Conservation (phyloP, 2,797 vertebrate genomes). For the Fistularia commersonii region DNA sequence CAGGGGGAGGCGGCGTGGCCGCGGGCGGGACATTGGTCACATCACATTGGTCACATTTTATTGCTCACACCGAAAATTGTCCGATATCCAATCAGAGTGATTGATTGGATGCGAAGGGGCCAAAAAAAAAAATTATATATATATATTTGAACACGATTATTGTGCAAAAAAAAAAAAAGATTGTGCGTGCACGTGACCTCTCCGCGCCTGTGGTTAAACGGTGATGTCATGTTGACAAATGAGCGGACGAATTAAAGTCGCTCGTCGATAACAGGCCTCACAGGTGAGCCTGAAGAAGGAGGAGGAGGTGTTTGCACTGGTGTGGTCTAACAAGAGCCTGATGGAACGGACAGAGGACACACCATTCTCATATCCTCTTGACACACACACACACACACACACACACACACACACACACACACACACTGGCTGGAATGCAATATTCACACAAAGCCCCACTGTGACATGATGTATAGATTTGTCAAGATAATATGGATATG, state of each 20-base stretch:
- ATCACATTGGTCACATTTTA: slow-evolving; percentile 61
- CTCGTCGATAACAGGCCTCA: slow-evolving; percentile 76
- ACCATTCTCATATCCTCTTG: slow-evolving; percentile 65
- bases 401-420: slow-evolving; percentile 1
- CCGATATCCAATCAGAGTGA: slow-evolving; percentile 57
- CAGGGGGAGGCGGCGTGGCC: slow-evolving; percentile 57
- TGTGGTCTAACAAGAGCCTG: slow-evolving; percentile 69
- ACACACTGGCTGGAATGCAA: slow-evolving; percentile 50
- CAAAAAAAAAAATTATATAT: too few relatives aligned
- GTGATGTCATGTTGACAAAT: slow-evolving; percentile 77
- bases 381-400: not conserved
- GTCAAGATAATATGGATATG: slow-evolving; percentile 73
- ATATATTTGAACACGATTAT: not conserved
- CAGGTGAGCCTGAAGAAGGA: slow-evolving; percentile 73
- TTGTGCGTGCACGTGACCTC: slow-evolving; percentile 26
- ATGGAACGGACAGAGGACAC: slow-evolving; percentile 68
- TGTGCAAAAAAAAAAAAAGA: not conserved
- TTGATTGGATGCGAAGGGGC: too few relatives aligned
- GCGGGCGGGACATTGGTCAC: slow-evolving; percentile 68
- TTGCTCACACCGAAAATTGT: slow-evolving; percentile 62
- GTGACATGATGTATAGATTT: slow-evolving; percentile 74
- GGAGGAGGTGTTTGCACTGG: slow-evolving; percentile 60
- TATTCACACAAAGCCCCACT: slow-evolving; percentile 61
- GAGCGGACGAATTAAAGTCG: slow-evolving; percentile 78
- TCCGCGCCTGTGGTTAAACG: slow-evolving; percentile 70